A percentile compares a stretch with the other conserved stretches of the same genome.
These are phyloP conservation scores for Orthonyx spaldingii DNA, from an alignment of 2,113 vertebrate species.

Conservation along the genomic window DNA sequence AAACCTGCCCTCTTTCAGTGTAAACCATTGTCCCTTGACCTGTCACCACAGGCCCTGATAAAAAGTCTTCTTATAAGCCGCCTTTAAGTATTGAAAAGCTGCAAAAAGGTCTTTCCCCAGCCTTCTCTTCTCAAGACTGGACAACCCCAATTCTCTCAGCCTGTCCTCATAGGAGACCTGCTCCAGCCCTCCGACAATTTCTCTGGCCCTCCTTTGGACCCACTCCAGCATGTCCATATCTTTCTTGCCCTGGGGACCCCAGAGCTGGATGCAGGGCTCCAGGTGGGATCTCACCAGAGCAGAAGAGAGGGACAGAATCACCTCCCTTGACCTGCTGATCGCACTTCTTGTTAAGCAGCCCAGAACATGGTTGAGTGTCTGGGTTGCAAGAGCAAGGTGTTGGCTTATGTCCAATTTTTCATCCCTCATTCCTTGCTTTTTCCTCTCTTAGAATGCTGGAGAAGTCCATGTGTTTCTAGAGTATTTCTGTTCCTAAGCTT, in stretches of 20 bases:
- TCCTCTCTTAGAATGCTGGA: background rate
- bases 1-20: background rate
- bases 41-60: background rate
- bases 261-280: background rate
- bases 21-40: background rate
- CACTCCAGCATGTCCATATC: background rate
- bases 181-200: background rate
- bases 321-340: background rate
- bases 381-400: background rate
- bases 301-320: background rate
- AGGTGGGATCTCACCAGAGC: background rate
- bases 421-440: background rate
- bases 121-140: background rate
- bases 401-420: background rate
- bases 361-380: background rate
- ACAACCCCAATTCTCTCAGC: background rate
- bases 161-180: fast-evolving
- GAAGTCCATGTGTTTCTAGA: background rate
- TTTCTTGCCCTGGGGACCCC: background rate
- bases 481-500: background rate
- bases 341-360: background rate
- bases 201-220: background rate
- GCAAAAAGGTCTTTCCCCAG: background rate
- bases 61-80: background rate
- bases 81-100: background rate